phyloP scores from a whole-genome alignment of 2,888 invertebrate genomes.

The Erebia epiphron region DNA sequence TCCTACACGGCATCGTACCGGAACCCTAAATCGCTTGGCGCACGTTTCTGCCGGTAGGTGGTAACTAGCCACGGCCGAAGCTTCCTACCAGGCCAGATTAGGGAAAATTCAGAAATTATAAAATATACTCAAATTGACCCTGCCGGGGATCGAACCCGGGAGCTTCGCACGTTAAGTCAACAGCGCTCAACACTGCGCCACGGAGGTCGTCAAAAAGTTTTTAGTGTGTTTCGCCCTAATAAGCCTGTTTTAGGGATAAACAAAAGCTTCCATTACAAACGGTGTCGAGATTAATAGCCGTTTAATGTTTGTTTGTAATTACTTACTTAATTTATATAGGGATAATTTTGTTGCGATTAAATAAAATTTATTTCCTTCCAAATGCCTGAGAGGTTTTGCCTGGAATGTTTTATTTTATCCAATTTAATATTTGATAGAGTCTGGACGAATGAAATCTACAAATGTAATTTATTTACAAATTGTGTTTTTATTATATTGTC shows the following conservation, averaged over 20 bases:
- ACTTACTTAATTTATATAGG: slow-evolving; percentile 24
- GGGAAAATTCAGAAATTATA: too few relatives aligned
- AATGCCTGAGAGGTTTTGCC: not conserved
- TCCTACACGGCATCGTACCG: too few relatives aligned
- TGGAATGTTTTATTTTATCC: not conserved
- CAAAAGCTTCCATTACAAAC: slow-evolving; percentile 21
- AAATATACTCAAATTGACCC: too few relatives aligned
- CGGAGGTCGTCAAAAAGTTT: too few relatives aligned
- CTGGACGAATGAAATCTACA: not conserved
- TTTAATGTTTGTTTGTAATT: slow-evolving; percentile 27
- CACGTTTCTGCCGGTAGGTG: too few relatives aligned
- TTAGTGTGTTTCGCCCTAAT: not conserved
- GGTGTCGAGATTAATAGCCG: slow-evolving; percentile 23
- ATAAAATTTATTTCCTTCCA: slow-evolving; percentile 13
- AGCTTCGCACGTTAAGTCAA: too few relatives aligned
- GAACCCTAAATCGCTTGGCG: too few relatives aligned
- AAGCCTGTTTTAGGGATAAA: slow-evolving; percentile 14
- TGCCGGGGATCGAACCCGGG: too few relatives aligned
- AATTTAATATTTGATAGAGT: not conserved
- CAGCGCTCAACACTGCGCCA: too few relatives aligned
- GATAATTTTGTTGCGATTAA: slow-evolving; percentile 15
- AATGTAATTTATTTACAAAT: not conserved
- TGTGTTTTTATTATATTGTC: not conserved
- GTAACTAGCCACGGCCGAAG: too few relatives aligned
- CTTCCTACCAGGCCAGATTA: too few relatives aligned